Evolutionary conservation across 1,140 invertebrate genomes (phyloP), one percentile per base, ranked within the genome.

Genomic region (Proctacanthus coquilletti): DNA sequence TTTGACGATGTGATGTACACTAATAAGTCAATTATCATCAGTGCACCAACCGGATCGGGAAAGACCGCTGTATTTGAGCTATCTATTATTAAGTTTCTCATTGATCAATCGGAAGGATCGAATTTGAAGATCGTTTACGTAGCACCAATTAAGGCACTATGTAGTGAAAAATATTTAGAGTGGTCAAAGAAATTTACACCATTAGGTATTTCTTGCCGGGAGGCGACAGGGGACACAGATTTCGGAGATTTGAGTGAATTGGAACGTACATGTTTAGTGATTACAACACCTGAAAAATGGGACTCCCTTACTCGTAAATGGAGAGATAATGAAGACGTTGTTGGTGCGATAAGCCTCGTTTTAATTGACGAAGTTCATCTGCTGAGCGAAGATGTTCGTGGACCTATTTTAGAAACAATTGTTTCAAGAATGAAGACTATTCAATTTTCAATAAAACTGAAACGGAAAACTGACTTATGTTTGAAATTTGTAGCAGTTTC

Each of bases 271-370:
- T 66, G 68, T 46, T 60, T 87, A 21, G 77, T 87, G 45, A 68
- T 84, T 42, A 84, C 83, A 10, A 88, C 84, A 4, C 83, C 84
- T 6, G 83, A 86, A 59, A 86, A 86, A 63, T 86, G 80, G 80
- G 83, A 87, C 53, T 75, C 75, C 39, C 50, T 85, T 30, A 85
- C 80, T 0, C 64, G 82, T 42, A 68, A 69, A 43, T 84, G 77
- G 76, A 70, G 66, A 45, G 73, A 78, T 43, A 70, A 79, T 45
- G 64, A 60, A 40, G 50, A 60, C 23, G 45, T 82, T 15, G 67
- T 83, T 17, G 61, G 72, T 44, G 53, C 68, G 2, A 65, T 84
- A 8, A 72, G 73, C 45, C 57, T 88, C 5, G 75, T 88, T 48
- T 62, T 86, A n/a, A 77, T 88, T 38, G 84, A 88, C 61, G 84